These are phyloP conservation scores for Cerceris rybyensis DNA, from an alignment of 2,888 invertebrate genomes.

Conservation along the genomic window DNA sequence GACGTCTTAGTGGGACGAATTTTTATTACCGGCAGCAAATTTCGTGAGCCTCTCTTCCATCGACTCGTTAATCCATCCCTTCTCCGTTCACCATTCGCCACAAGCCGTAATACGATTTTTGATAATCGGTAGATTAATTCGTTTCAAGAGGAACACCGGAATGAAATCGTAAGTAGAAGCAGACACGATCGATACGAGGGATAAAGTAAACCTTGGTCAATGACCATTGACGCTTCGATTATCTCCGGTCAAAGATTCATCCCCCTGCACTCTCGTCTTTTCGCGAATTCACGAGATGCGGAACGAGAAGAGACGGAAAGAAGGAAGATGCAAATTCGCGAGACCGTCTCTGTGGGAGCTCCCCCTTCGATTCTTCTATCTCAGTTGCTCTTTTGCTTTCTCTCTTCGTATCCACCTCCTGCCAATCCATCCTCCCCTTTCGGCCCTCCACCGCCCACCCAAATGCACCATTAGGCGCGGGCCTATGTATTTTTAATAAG, in stretches of 20 bases:
- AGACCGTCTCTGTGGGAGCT: slow-evolving; percentile 59
- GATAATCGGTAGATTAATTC: slow-evolving; percentile 58
- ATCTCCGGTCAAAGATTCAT: not conserved
- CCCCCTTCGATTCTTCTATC: slow-evolving; percentile 13
- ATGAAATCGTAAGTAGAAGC: slow-evolving; percentile 10
- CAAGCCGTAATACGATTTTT: slow-evolving; percentile 46
- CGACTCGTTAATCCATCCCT: slow-evolving; percentile 45
- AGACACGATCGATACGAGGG: not conserved
- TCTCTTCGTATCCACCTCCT: slow-evolving; percentile 55
- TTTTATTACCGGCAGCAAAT: slow-evolving; percentile 50
- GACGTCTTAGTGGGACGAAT: slow-evolving; percentile 69
- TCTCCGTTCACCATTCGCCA: not conserved
- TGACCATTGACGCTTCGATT: not conserved
- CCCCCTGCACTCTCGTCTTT: not conserved
- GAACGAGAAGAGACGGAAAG: slow-evolving; percentile 15
- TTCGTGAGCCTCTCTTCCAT: not conserved
- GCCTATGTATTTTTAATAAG: slow-evolving; percentile 79
- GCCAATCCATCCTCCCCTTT: slow-evolving; percentile 51
- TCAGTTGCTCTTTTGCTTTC: not conserved
- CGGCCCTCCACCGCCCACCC: slow-evolving; percentile 62
- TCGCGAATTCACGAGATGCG: slow-evolving; percentile 28
- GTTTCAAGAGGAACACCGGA: slow-evolving; percentile 13
- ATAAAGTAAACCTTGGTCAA: not conserved
- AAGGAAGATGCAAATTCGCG: slow-evolving; percentile 63
- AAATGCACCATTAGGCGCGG: slow-evolving; percentile 73